Evolutionary conservation across 1,140 invertebrate species (phyloP), one percentile per base, ranked within the genome.

Genomic region (Pemphigus obesinymphae): DNA sequence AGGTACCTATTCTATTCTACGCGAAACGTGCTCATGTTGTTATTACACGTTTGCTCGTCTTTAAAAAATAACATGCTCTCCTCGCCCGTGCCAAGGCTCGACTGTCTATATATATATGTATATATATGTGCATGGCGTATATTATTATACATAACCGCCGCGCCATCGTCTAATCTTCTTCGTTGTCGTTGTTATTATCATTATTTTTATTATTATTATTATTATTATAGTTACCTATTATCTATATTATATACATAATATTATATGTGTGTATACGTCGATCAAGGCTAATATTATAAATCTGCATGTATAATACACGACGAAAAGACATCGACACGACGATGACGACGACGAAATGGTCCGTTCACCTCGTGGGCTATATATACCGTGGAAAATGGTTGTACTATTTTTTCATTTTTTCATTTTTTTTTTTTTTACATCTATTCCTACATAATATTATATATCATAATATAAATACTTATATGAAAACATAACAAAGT

Each of bases 231-330:
- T n/a, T n/a, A n/a, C n/a, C n/a, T n/a, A n/a, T n/a, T n/a, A n/a
- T n/a, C n/a, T n/a, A n/a, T n/a, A n/a, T n/a, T n/a, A n/a, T n/a
- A n/a, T n/a, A n/a, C n/a, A n/a, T n/a, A n/a, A n/a, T n/a, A n/a
- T n/a, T n/a, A n/a, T n/a, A n/a, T n/a, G n/a, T n/a, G 45, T 75
- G 43, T 73, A 48, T n/a, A 58, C 26, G 53, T 48, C 48, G 43
- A 73, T 73, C 70, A 48, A 73, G 70, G 70, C 70, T 73, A 73
- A 73, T 73, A 73, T 61, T n/a, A n/a, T n/a, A n/a, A n/a, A n/a
- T n/a, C n/a, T n/a, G n/a, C n/a, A n/a, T n/a, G n/a, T n/a, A n/a
- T 45, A 45, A 45, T 11, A 11, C 43, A 11, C 43, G 43, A 11
- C 43, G 43, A n/a, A n/a, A n/a, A n/a, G n/a, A 55, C 53, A 7